phyloP scores from a whole-genome alignment of 2,888 invertebrate species.

The Ichneumon xanthorius region DNA sequence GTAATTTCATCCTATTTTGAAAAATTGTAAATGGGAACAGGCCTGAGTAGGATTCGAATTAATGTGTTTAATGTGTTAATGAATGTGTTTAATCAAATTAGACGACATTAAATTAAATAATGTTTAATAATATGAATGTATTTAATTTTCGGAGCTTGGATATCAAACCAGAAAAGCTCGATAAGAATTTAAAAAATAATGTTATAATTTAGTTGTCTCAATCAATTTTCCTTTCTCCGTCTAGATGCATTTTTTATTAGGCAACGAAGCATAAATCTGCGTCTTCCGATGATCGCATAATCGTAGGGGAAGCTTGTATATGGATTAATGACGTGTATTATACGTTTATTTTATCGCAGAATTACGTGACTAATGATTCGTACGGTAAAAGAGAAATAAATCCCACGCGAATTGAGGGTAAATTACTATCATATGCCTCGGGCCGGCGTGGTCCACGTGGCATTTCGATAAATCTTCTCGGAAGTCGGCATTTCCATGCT shows the following conservation, averaged over 20 bases:
- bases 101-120: neutral
- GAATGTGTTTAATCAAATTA: neutral
- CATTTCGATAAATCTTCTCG: constrained; percentile 73
- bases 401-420: constrained; percentile 67
- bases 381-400: constrained; percentile 65
- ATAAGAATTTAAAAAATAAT: no score
- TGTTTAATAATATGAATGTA: neutral
- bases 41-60: neutral
- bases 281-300: constrained; percentile 32
- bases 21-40: neutral
- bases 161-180: neutral
- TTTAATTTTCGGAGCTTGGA: neutral
- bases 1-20: neutral
- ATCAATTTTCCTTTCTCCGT: neutral
- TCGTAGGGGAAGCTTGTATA: constrained; percentile 19
- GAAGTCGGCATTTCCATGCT: constrained; percentile 70
- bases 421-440: constrained; percentile 63
- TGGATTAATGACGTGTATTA: constrained; percentile 1
- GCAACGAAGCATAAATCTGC: constrained; percentile 30
- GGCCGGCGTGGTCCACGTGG: constrained; percentile 68
- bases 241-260: neutral
- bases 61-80: no score
- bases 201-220: neutral
- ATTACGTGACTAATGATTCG: constrained; percentile 61
- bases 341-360: constrained; percentile 46